These are phyloP conservation scores for Zaprionus davidi DNA, from an alignment of 1,140 invertebrate species.

Conservation along the genomic window DNA sequence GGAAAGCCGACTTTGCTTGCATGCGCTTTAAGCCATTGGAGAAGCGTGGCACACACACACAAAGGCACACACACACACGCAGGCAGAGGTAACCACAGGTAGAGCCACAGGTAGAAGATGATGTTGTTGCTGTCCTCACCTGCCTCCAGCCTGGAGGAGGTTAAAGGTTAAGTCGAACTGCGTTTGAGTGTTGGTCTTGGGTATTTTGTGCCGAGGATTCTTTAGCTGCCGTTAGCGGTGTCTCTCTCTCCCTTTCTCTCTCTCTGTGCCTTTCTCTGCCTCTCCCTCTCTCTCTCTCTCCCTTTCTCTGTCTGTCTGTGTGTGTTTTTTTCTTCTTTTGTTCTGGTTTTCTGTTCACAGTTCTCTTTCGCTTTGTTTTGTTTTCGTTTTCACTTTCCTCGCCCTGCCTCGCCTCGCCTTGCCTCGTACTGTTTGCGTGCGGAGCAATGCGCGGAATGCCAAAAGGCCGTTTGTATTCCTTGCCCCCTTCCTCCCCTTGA, in stretches of 20 bases:
- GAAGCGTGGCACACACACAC: constrained; percentile 1
- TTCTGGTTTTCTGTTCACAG: neutral
- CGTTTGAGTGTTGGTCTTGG: constrained; percentile 45
- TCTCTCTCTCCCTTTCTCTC: too few species aligned
- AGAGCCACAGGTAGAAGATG: constrained; percentile 39
- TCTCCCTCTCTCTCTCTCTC: neutral
- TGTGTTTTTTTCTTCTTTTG: neutral
- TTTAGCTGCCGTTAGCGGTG: neutral
- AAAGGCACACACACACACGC: neutral
- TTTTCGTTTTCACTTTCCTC: constrained; percentile 14
- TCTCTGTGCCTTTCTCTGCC: neutral
- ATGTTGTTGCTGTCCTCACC: neutral
- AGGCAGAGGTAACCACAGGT: neutral
- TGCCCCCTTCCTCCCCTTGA: neutral
- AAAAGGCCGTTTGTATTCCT: constrained; percentile 59
- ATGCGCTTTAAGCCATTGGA: constrained; percentile 21
- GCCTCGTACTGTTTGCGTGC: constrained; percentile 32
- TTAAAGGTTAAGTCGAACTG: constrained; percentile 64
- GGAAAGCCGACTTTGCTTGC: constrained; percentile 13
- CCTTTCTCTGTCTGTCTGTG: neutral
- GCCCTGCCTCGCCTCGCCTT: neutral
- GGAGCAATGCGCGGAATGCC: constrained; percentile 69
- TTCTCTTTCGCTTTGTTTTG: neutral
- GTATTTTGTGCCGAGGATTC: constrained; percentile 3
- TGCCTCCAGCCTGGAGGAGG: constrained; percentile 1